Conservation (phyloP, 2,797 vertebrate genomes). For the Manis pentadactyla region DNA sequence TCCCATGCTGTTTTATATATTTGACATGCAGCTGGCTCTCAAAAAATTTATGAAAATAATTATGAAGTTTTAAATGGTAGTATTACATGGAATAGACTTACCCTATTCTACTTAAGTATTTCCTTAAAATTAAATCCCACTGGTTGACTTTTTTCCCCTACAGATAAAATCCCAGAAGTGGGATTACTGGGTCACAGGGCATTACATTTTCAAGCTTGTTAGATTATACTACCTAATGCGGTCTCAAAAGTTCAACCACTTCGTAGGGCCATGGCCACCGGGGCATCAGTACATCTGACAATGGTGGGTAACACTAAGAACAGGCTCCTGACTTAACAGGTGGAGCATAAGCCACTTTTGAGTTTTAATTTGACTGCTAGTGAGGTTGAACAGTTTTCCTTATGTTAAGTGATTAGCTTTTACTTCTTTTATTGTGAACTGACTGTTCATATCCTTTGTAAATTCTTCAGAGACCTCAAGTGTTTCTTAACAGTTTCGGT, state of each 20-base stretch:
- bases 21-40: background rate
- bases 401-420: background rate
- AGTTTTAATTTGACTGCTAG: background rate
- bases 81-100: background rate
- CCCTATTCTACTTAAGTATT: background rate
- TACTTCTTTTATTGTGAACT: background rate
- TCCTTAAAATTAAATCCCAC: slow-evolving; percentile 1
- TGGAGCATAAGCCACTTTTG: background rate
- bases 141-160: background rate
- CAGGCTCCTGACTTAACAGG: background rate
- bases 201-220: background rate
- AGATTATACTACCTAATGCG: background rate
- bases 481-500: background rate
- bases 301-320: background rate
- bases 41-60: background rate
- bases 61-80: background rate
- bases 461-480: background rate
- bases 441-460: background rate
- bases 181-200: background rate
- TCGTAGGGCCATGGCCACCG: background rate
- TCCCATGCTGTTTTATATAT: background rate
- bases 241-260: background rate
- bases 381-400: background rate
- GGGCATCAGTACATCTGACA: background rate
- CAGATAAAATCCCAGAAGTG: background rate